Percentiles rank a stretch among this genome's conserved stretches.
Evolutionary conservation across 2,888 invertebrate species (phyloP).

Genomic region (Aspidiotus rigidus): DNA sequence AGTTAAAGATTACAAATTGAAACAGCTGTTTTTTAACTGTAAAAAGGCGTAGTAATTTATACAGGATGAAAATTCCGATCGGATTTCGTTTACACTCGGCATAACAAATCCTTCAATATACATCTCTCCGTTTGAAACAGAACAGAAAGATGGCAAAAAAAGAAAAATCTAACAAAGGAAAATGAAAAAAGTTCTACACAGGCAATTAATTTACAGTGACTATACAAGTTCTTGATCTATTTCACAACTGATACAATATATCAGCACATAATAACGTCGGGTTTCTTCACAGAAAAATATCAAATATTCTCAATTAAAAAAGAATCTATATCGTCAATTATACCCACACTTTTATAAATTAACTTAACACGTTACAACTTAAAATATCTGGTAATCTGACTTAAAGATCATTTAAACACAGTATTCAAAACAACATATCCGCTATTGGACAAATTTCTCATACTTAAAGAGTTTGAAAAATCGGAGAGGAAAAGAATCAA

Average conservation of each 20-base stretch:
- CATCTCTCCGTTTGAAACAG: neutral
- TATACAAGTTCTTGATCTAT: neutral
- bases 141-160: neutral
- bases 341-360: conserved; percentile 15
- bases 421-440: conserved; percentile 26
- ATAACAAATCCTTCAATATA: neutral
- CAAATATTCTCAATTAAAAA: neutral
- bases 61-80: neutral
- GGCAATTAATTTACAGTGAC: conserved; percentile 2
- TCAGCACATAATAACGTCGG: too few species aligned
- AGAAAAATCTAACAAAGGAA: neutral
- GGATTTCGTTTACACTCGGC: too few species aligned
- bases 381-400: conserved; percentile 30
- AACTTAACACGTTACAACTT: conserved; percentile 26
- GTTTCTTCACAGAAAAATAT: neutral
- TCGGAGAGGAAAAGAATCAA: conserved; percentile 16
- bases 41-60: neutral
- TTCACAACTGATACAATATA: too few species aligned
- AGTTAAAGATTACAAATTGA: conserved; percentile 2
- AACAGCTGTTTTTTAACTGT: neutral
- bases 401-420: conserved; percentile 28
- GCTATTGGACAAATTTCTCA: neutral
- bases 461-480: conserved; percentile 12
- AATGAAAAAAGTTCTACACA: neutral
- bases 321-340: neutral